A percentile compares a stretch with the other conserved stretches of the same genome.
Conservation (phyloP, 1,140 invertebrate species). For the Diprion similis region DNA sequence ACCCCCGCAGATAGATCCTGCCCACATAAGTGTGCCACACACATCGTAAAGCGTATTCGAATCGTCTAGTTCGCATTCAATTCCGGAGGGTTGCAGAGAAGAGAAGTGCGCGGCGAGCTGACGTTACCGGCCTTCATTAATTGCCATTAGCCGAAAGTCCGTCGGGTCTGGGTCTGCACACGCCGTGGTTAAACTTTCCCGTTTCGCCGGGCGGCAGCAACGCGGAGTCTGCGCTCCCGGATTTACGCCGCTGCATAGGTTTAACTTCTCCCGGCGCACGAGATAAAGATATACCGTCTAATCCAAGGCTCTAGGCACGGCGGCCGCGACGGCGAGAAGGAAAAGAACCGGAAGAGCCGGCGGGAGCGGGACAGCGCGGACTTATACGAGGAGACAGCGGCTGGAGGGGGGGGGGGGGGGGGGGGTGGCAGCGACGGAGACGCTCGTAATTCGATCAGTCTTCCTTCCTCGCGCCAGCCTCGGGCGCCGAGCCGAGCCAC, state of each 20-base stretch:
- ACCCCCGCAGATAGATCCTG: too few species aligned
- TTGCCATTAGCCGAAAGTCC: too few species aligned
- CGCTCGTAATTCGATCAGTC: constrained; percentile 33
- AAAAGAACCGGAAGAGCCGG: not conserved
- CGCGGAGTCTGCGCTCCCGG: not conserved
- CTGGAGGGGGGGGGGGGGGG: not conserved
- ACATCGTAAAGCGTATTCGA: too few species aligned
- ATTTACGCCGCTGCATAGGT: not conserved
- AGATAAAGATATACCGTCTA: too few species aligned
- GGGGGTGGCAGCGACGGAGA: constrained; percentile 6
- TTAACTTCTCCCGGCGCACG: not conserved
- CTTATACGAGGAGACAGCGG: not conserved
- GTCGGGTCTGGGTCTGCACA: too few species aligned
- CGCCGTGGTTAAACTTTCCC: too few species aligned
- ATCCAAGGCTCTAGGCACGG: not conserved
- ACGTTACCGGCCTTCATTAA: too few species aligned
- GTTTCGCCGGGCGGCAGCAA: too few species aligned
- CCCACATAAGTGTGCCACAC: too few species aligned
- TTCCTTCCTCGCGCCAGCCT: not conserved
- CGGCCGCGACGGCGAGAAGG: not conserved
- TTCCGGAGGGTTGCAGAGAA: too few species aligned
- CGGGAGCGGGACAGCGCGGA: not conserved
- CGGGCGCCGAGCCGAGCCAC: not conserved
- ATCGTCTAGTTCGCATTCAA: too few species aligned
- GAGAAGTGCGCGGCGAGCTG: too few species aligned